A percentile compares a stretch with the other conserved stretches of the same genome.
Evolutionary conservation across 2,888 invertebrate species (phyloP).

Genomic region (Agriopis aurantiaria): DNA sequence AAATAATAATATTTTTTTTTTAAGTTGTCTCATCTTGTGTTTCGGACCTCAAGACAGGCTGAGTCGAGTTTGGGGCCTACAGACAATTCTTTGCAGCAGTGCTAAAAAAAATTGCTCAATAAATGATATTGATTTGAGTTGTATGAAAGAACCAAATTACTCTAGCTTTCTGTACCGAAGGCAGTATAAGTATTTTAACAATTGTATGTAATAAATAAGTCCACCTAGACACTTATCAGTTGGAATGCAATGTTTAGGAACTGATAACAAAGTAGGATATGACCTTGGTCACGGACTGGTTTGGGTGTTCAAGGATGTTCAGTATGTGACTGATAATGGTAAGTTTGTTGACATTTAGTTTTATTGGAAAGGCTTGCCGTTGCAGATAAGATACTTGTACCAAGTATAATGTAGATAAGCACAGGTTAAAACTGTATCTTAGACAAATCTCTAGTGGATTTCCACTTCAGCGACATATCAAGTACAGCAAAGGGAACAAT

Average conservation of each 20-base stretch:
- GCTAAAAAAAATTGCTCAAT: too few species aligned
- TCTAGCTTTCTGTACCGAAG: background rate
- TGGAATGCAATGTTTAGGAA: slow-evolving; percentile 51
- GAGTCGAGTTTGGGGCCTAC: too few species aligned
- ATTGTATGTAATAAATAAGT: background rate
- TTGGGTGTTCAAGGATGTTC: slow-evolving; percentile 42
- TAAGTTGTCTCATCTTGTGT: too few species aligned
- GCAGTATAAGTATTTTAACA: background rate
- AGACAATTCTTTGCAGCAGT: too few species aligned
- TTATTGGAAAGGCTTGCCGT: slow-evolving; percentile 22
- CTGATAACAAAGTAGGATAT: slow-evolving; percentile 49
- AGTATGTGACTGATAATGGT: slow-evolving; percentile 33
- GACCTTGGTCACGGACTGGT: slow-evolving; percentile 49
- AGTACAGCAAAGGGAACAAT: too few species aligned
- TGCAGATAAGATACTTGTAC: slow-evolving; percentile 13
- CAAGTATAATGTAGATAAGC: background rate
- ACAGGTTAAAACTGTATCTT: too few species aligned
- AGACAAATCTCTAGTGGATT: too few species aligned
- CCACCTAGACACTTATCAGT: slow-evolving; percentile 32
- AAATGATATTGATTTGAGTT: too few species aligned
- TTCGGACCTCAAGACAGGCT: too few species aligned
- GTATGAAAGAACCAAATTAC: background rate
- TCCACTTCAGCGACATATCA: too few species aligned
- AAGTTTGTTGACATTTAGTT: slow-evolving; percentile 43
- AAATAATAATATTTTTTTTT: too few species aligned